Base-by-base conservation (phyloP, 2,113 vertebrate species). In the Suncus etruscus region DNA sequence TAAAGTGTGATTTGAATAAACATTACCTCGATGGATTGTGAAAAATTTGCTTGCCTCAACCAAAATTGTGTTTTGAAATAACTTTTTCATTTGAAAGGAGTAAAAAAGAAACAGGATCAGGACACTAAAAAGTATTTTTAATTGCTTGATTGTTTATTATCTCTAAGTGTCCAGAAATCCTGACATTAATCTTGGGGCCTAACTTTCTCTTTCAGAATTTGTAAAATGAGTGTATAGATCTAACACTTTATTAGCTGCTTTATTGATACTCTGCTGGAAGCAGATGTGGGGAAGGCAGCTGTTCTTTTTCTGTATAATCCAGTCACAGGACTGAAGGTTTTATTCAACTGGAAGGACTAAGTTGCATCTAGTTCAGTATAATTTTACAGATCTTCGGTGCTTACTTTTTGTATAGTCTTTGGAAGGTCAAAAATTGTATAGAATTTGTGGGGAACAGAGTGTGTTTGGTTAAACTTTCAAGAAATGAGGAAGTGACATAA, bases 1-100 rank as follows among this genome's bases (percentile, higher is more conserved):
- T 91, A 69, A 86, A 91, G 85, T 77, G 91, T 83, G 87, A 95
- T 72, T 14, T 91, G 92, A 91, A 61, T 93, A 94, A 95, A 95
- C 32, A 73, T 95, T 86, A 91, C 92, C 91, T 95, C 78, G 80
- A 15, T 85, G 86, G 70, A 54, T 86, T 31, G 72, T 51, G 51
- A 80, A 91, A 83, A 74, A 50, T 0, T 79, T 93, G 45, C 82
- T 66, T 80, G 66, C n/a, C 2, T 8, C 47, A 70, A 80, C 31
- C 48, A 63, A 77, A 86, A 39, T 3, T 58, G 83, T 15, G 54
- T 79, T 94, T 95, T 95, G 92, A 96, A 95, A 91, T 91, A 54
- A 61, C 79, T 91, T 95, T 78, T 58, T 94, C 68, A 27, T 72
- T 58, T 72, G 54, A 72, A 79, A 86, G 77, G 65, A 63, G 58